Percentiles rank a stretch among this genome's conserved stretches.
phyloP scores from a whole-genome alignment of 2,888 invertebrate genomes.

The Hemicrepidius hirtus region DNA sequence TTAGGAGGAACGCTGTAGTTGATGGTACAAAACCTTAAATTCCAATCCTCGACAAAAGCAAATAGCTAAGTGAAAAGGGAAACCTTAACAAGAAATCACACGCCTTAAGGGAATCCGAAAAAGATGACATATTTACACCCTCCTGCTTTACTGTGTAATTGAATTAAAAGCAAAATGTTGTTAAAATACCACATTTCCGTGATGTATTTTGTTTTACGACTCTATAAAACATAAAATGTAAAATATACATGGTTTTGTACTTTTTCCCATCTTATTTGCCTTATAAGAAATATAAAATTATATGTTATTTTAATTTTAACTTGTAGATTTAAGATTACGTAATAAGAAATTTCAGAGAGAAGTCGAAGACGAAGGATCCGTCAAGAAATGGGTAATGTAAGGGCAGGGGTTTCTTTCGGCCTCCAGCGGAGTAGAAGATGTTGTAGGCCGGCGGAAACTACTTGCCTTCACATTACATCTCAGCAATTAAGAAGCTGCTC shows the following conservation, averaged over 20 bases:
- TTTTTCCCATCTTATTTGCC: neutral
- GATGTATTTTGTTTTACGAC: neutral
- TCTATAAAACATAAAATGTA: neutral
- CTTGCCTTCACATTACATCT: slow-evolving; percentile 77
- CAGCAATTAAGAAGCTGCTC: slow-evolving; percentile 35
- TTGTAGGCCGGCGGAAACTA: slow-evolving; percentile 98
- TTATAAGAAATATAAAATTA: too few relatives aligned
- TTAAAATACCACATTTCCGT: slow-evolving; percentile 18
- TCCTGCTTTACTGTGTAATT: slow-evolving; percentile 1
- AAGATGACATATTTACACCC: neutral
- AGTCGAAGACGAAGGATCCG: neutral
- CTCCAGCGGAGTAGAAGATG: slow-evolving; percentile 84
- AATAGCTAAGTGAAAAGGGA: too few relatives aligned
- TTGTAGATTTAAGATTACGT: neutral
- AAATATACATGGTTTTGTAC: slow-evolving; percentile 7
- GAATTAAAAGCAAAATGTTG: slow-evolving; percentile 31
- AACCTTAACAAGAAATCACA: too few relatives aligned
- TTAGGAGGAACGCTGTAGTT: neutral
- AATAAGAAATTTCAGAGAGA: neutral
- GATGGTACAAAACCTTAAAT: too few relatives aligned
- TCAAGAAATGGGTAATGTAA: slow-evolving; percentile 65
- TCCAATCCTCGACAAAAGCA: too few relatives aligned
- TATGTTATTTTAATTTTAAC: neutral
- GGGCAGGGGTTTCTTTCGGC: slow-evolving; percentile 94
- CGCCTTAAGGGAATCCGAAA: neutral